Conservation (phyloP, 2,797 vertebrate species). For the Paratrypauchen microcephalus region DNA sequence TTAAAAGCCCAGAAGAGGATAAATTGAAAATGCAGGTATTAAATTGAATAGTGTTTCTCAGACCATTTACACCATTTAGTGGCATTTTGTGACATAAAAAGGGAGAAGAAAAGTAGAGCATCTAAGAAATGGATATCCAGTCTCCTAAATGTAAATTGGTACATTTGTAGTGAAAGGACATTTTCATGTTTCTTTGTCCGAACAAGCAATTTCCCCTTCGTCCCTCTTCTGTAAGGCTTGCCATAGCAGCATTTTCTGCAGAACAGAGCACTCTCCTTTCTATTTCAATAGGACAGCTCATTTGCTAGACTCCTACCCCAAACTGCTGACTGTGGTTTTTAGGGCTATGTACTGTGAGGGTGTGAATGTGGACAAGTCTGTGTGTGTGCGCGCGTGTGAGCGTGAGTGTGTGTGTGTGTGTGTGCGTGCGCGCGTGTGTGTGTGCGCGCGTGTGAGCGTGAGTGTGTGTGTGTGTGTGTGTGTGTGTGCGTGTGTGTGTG, state of each 20-base stretch:
- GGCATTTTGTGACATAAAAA: slow-evolving; percentile 51
- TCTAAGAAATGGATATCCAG: slow-evolving; percentile 72
- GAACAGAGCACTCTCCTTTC: slow-evolving; percentile 77
- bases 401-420: slow-evolving; percentile 48
- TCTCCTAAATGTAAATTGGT: slow-evolving; percentile 77
- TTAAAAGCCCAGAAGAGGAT: slow-evolving; percentile 31
- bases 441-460: no score
- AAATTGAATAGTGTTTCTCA: slow-evolving; percentile 32
- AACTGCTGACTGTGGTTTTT: slow-evolving; percentile 84
- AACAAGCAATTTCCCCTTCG: slow-evolving; percentile 76
- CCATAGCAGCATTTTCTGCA: slow-evolving; percentile 81
- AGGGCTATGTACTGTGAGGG: slow-evolving; percentile 66
- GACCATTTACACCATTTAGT: slow-evolving; percentile 44
- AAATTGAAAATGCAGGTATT: slow-evolving; percentile 46
- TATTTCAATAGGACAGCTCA: slow-evolving; percentile 87
- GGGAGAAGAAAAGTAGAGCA: slow-evolving; percentile 36
- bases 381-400: slow-evolving; percentile 23
- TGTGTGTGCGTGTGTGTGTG: slow-evolving; percentile 39
- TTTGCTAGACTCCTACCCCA: slow-evolving; percentile 81
- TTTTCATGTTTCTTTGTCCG: slow-evolving; percentile 82
- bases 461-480: slow-evolving; percentile 39
- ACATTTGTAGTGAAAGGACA: slow-evolving; percentile 79
- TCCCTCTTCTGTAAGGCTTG: slow-evolving; percentile 72
- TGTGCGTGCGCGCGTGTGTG: slow-evolving; percentile 29
- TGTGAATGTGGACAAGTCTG: slow-evolving; percentile 31